These are phyloP conservation scores for Microtus richardsoni DNA, from an alignment of 2,113 vertebrate species.

Conservation along the genomic window DNA sequence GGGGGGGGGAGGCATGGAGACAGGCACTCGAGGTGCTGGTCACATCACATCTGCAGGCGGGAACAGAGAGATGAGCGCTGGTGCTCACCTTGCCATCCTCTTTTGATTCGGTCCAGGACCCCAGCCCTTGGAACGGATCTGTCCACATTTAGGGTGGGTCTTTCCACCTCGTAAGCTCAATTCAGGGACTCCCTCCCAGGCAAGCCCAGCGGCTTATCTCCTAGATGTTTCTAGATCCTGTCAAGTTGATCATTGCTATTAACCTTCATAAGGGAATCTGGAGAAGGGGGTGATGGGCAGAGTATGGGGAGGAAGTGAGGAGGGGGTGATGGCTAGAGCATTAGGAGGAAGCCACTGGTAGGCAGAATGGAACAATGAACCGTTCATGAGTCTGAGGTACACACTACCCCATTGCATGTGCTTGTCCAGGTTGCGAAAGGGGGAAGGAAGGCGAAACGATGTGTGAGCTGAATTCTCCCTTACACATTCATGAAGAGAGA, in stretches of 20 bases:
- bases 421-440: background rate
- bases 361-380: background rate
- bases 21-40: accelerated
- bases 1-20: no score
- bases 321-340: background rate
- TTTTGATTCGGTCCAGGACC: background rate
- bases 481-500: background rate
- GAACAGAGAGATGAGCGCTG: background rate
- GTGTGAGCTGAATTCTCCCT: background rate
- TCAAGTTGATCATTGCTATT: no score
- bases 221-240: background rate
- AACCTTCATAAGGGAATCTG: background rate
- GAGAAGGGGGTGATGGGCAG: background rate
- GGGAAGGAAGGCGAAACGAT: no score
- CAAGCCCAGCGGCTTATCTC: background rate
- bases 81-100: background rate
- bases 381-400: background rate
- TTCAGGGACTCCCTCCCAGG: background rate
- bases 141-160: background rate
- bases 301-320: background rate
- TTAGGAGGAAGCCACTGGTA: background rate
- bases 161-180: background rate
- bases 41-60: background rate
- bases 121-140: background rate
- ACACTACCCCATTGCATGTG: accelerated